phyloP scores from a whole-genome alignment of 2,113 vertebrate species.

The Perccottus glenii region DNA sequence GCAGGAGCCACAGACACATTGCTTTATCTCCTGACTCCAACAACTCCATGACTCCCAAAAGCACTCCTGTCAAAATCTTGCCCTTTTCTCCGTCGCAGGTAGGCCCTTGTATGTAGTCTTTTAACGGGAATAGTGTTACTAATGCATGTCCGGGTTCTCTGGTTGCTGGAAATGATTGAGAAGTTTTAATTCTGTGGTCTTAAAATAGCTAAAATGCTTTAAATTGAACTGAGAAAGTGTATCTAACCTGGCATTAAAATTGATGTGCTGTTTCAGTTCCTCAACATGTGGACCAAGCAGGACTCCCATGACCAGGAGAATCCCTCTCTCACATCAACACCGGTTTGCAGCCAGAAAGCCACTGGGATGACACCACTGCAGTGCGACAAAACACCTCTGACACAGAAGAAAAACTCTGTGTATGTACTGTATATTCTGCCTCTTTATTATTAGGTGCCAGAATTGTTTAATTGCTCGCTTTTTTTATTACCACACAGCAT shows the following conservation, averaged over 20 bases:
- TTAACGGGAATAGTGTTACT: fast-evolving
- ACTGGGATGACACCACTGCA: constrained; percentile 93
- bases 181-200: too few species aligned
- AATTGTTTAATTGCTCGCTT: too few species aligned
- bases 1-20: constrained; percentile 86
- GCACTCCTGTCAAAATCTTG: constrained; percentile 92
- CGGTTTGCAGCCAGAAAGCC: constrained; percentile 96
- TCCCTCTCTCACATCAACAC: constrained; percentile 93
- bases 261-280: constrained; percentile 80
- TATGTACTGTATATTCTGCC: constrained; percentile 68
- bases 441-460: not conserved
- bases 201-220: not conserved
- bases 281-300: constrained; percentile 97
- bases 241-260: constrained; percentile 3
- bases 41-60: constrained; percentile 93
- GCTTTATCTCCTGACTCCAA: constrained; percentile 86
- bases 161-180: too few species aligned
- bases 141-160: not conserved
- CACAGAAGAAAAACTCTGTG: constrained; percentile 88
- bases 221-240: not conserved
- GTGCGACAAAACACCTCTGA: constrained; percentile 94
- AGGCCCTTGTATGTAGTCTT: not conserved
- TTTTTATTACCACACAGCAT: too few species aligned
- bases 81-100: constrained; percentile 98
- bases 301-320: constrained; percentile 93